These are phyloP conservation scores for Micromesistius poutassou DNA, from an alignment of 2,797 vertebrate genomes.

Conservation along the genomic window DNA sequence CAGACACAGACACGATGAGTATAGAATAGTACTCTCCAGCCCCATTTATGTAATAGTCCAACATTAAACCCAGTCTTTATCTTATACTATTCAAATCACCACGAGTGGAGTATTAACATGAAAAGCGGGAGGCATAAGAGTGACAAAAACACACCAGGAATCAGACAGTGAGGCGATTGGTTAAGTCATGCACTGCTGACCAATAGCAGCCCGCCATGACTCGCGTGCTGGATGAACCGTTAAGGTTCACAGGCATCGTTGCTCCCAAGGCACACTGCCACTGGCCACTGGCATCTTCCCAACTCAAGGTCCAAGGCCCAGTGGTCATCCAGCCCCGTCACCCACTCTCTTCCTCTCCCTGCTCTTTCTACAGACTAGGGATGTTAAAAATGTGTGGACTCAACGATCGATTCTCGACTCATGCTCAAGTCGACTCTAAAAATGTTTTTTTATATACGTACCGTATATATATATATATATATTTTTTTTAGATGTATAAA, in stretches of 20 bases:
- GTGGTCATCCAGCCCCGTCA: background rate
- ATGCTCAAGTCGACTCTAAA: no score
- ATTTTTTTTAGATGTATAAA: no score
- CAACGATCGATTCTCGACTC: no score
- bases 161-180: constrained; percentile 5
- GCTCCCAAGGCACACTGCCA: constrained; percentile 15
- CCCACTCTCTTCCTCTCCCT: no score
- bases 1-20: background rate
- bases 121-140: background rate
- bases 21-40: background rate
- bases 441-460: no score
- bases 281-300: background rate
- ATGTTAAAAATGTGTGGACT: no score
- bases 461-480: no score
- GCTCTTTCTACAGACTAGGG: no score
- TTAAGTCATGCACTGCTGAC: background rate
- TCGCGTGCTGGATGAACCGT: background rate
- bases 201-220: background rate
- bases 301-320: background rate
- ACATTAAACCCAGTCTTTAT: background rate
- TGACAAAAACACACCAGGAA: background rate
- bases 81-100: background rate
- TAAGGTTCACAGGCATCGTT: background rate
- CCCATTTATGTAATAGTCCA: background rate
- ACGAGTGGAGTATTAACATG: background rate